Percentiles rank a stretch among this genome's conserved stretches.
Conservation (phyloP, 37 sponge, comb jelly and placozoan genomes). For the Ephydatia muelleri region DNA sequence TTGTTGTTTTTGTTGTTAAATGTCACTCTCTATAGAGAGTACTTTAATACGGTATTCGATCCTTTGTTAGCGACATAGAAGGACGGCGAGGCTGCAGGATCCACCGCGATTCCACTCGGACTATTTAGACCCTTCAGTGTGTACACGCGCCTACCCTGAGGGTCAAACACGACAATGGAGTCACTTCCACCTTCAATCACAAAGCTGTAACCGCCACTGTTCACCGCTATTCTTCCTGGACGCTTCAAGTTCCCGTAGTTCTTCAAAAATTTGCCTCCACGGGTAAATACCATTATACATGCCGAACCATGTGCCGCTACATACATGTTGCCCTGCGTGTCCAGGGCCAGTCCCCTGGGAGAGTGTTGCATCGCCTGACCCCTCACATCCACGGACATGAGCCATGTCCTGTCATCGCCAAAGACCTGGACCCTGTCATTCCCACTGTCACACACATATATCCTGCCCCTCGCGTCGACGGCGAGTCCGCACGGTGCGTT, state of each 20-base stretch:
- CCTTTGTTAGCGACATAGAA: background rate
- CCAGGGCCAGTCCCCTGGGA: slow-evolving; percentile 14
- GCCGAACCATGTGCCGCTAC: background rate
- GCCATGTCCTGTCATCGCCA: background rate
- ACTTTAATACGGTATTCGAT: background rate
- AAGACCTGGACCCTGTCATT: slow-evolving; percentile 34
- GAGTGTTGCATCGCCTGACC: background rate
- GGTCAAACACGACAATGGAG: background rate
- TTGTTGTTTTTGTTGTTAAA: no score
- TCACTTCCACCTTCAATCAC: background rate
- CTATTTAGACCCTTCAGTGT: background rate
- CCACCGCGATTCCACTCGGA: background rate
- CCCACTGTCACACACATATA: slow-evolving; percentile 19
- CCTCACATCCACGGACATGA: background rate
- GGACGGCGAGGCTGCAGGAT: background rate
- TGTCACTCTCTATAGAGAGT: background rate
- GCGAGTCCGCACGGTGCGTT: background rate
- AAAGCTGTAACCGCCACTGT: background rate
- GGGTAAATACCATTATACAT: background rate
- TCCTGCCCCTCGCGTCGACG: background rate
- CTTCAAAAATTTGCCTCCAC: background rate
- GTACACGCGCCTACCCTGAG: background rate
- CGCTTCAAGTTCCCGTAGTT: background rate
- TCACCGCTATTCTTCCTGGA: slow-evolving; percentile 5
- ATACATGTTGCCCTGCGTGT: background rate